Evolutionary conservation across 1,140 invertebrate species (phyloP).

Genomic region (Reticulitermes speratus): DNA sequence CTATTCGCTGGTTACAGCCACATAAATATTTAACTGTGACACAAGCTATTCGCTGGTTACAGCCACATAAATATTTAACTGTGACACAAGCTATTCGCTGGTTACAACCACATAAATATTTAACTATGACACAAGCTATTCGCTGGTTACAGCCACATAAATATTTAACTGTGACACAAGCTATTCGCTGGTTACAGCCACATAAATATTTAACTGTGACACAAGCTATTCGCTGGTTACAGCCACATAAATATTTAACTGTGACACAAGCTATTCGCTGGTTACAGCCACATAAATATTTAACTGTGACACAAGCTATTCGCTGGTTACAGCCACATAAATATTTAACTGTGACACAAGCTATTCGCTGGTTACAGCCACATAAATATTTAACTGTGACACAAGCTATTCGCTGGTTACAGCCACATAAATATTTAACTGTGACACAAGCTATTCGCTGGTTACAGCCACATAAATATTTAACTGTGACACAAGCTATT

Average conservation of each 20-base stretch:
- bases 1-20: too few relatives aligned
- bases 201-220: neutral
- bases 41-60: too few relatives aligned
- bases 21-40: neutral
- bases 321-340: too few relatives aligned
- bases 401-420: too few relatives aligned
- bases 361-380: too few relatives aligned
- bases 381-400: neutral
- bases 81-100: neutral
- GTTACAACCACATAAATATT: too few relatives aligned
- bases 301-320: neutral
- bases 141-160: too few relatives aligned
- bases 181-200: too few relatives aligned
- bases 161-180: neutral
- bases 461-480: too few relatives aligned
- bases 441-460: neutral
- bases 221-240: too few relatives aligned
- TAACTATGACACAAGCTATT: too few relatives aligned
- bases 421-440: neutral
- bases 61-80: neutral
- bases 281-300: too few relatives aligned
- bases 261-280: neutral
- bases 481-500: neutral
- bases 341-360: neutral
- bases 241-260: neutral